phyloP scores from a whole-genome alignment of 2,888 invertebrate genomes.

The Crepidodera aurea region DNA sequence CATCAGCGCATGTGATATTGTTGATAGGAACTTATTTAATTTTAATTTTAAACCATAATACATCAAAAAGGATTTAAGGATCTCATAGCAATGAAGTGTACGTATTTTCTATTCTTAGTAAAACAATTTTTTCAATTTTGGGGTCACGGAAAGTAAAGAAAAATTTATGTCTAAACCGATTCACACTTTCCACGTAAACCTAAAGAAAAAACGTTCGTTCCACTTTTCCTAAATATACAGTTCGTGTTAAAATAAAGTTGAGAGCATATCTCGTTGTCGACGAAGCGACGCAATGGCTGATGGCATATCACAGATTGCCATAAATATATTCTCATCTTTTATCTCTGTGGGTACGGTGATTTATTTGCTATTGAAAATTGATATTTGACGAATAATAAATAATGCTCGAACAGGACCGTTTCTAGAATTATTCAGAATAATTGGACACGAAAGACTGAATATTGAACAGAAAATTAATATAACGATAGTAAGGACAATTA shows the following conservation, averaged over 20 bases:
- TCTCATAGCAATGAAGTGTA: too few species aligned
- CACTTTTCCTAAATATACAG: constrained; percentile 10
- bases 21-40: too few species aligned
- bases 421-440: background rate
- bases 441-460: too few species aligned
- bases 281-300: background rate
- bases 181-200: constrained; percentile 4
- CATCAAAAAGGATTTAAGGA: too few species aligned
- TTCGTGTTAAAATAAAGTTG: constrained; percentile 7
- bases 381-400: constrained; percentile 16
- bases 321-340: constrained; percentile 22
- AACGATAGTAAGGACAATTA: too few species aligned
- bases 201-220: constrained; percentile 7
- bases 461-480: too few species aligned
- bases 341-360: constrained; percentile 21
- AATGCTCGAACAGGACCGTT: constrained; percentile 9
- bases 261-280: background rate
- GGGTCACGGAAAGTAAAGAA: constrained; percentile 17
- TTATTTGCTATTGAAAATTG: constrained; percentile 25
- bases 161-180: constrained; percentile 9
- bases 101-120: background rate
- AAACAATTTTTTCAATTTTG: constrained; percentile 1
- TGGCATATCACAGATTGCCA: background rate
- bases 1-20: too few species aligned
- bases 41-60: too few species aligned